Evolutionary conservation across 30 jellyfish, hydroid and myxozoan genomes (phyloP).

Genomic region (Turritopsis rubra): DNA sequence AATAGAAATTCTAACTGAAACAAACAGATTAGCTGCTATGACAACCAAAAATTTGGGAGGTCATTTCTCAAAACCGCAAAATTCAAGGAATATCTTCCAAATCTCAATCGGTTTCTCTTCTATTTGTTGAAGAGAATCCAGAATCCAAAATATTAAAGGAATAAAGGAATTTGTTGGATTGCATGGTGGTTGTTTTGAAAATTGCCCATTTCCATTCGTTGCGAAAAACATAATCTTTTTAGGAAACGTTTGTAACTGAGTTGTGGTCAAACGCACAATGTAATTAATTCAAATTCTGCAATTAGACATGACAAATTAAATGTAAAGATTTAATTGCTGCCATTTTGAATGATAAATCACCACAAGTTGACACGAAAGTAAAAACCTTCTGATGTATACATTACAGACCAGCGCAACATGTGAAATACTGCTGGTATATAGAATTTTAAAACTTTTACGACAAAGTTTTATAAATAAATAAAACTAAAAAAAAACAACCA

Average conservation of each 20-base stretch:
- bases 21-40: background rate
- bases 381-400: background rate
- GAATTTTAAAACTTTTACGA: no score
- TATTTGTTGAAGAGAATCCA: no score
- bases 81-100: background rate
- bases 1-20: background rate
- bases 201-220: background rate
- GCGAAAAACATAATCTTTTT: background rate
- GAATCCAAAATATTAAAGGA: no score
- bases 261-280: background rate
- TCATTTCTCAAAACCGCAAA: background rate
- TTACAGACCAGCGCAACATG: background rate
- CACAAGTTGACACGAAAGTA: background rate
- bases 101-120: no score
- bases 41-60: background rate
- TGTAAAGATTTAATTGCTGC: background rate
- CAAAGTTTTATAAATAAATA: no score
- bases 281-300: background rate
- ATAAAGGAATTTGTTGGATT: no score
- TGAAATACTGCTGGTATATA: no score
- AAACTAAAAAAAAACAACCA: background rate
- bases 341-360: background rate
- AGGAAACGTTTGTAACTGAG: background rate
- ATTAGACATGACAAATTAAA: background rate
- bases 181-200: no score